phyloP scores from a whole-genome alignment of 1,140 invertebrate genomes.

The Euwallacea similis region DNA sequence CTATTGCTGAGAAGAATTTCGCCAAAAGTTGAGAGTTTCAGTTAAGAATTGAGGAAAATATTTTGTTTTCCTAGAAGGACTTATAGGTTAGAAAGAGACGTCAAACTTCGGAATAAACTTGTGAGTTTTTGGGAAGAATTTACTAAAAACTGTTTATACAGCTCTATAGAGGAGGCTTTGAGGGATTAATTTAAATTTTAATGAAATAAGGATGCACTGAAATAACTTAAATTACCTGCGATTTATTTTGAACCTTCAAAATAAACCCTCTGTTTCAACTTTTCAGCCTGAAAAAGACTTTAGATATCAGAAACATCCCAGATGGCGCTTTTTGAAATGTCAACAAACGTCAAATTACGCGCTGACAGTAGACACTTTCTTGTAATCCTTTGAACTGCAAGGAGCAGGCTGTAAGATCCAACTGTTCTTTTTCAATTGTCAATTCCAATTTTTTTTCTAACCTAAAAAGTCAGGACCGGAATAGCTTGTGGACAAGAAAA shows the following conservation, averaged over 20 bases:
- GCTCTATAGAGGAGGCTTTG: neutral
- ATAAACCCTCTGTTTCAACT: conserved; percentile 16
- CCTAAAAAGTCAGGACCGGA: no score
- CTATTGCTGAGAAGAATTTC: neutral
- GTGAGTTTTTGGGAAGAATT: neutral
- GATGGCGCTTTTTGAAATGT: neutral
- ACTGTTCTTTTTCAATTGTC: no score
- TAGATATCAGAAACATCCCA: neutral
- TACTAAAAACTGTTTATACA: conserved; percentile 19
- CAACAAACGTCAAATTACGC: neutral
- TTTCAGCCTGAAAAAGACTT: conserved; percentile 26
- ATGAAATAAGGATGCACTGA: conserved; percentile 9
- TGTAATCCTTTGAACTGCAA: no score
- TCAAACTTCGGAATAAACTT: conserved; percentile 20
- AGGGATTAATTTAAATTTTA: neutral
- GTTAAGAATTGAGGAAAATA: neutral
- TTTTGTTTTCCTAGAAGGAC: neutral
- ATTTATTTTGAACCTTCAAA: conserved; percentile 29
- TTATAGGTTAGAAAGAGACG: conserved; percentile 28
- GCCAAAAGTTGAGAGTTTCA: neutral
- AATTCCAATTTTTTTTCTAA: no score
- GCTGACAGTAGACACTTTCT: neutral
- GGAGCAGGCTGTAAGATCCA: no score
- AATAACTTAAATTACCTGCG: conserved; percentile 28
- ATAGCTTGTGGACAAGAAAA: no score